Conservation (phyloP, 2,797 vertebrate genomes). For the Craterocephalus amniculus region DNA sequence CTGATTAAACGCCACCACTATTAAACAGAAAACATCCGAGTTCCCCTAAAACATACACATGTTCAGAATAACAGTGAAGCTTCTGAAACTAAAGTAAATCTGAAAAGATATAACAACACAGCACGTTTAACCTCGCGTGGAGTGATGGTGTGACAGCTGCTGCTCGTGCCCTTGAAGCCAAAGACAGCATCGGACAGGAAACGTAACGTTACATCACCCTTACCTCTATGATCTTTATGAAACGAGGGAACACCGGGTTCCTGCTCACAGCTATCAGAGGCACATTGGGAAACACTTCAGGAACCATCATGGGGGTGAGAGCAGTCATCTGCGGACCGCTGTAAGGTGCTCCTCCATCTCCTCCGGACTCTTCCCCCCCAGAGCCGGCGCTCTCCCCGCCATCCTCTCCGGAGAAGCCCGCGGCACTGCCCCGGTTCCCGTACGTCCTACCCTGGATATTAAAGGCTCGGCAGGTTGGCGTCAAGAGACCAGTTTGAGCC, state of each 20-base stretch:
- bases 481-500: not conserved
- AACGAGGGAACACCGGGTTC: conserved; percentile 92
- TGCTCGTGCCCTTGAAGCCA: not conserved
- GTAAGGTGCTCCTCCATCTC: conserved; percentile 77
- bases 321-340: conserved; percentile 87
- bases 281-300: conserved; percentile 93
- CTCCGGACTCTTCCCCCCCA: conserved; percentile 75
- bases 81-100: no score
- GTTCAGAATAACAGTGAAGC: no score
- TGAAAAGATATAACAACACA: not conserved
- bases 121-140: not conserved
- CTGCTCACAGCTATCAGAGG: conserved; percentile 92
- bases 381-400: conserved; percentile 76
- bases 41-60: no score
- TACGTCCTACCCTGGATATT: conserved; percentile 63
- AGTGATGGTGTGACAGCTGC: not conserved
- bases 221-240: conserved; percentile 99
- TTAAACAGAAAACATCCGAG: no score
- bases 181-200: not conserved
- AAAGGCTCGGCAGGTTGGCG: not conserved
- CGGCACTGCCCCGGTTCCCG: conserved; percentile 69
- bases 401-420: conserved; percentile 80
- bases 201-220: conserved; percentile 33
- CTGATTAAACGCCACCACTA: no score
- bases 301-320: conserved; percentile 91